Percentiles rank a stretch among this genome's conserved stretches.
Conservation (phyloP, 2,797 vertebrate genomes). For the Vespertilio murinus region DNA sequence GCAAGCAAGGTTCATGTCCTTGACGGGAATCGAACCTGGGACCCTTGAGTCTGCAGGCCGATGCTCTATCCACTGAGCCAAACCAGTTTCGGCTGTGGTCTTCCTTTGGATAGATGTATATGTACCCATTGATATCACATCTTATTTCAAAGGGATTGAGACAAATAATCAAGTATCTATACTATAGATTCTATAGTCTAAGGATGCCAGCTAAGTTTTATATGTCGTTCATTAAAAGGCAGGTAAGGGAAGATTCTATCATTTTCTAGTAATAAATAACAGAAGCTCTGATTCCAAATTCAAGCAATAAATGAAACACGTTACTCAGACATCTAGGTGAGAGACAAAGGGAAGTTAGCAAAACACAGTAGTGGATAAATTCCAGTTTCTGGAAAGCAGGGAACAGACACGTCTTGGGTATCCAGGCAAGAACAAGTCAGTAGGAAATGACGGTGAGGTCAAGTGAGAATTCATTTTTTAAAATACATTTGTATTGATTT, state of each 20-base stretch:
- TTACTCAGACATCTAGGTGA: neutral
- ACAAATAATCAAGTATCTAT: conserved; percentile 11
- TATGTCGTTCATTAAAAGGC: neutral
- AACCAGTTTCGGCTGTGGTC: neutral
- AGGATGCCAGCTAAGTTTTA: neutral
- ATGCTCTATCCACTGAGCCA: no score
- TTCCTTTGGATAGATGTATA: neutral
- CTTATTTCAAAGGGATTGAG: neutral
- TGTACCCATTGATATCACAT: neutral
- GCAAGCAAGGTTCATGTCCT: no score
- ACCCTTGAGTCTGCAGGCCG: no score
- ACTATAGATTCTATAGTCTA: no score
- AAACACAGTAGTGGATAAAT: neutral
- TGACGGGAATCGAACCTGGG: no score
- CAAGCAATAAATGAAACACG: neutral
- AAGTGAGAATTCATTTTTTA: neutral
- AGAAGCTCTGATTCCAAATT: neutral
- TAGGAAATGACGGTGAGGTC: neutral
- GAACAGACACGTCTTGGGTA: neutral
- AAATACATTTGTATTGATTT: neutral
- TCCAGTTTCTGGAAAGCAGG: neutral
- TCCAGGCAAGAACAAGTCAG: neutral
- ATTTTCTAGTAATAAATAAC: neutral
- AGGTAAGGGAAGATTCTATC: neutral
- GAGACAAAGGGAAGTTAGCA: conserved; percentile 22